Percentiles rank a stretch among this genome's conserved stretches.
Evolutionary conservation across 2,113 vertebrate genomes (phyloP).

Genomic region (Neotoma lepida): DNA sequence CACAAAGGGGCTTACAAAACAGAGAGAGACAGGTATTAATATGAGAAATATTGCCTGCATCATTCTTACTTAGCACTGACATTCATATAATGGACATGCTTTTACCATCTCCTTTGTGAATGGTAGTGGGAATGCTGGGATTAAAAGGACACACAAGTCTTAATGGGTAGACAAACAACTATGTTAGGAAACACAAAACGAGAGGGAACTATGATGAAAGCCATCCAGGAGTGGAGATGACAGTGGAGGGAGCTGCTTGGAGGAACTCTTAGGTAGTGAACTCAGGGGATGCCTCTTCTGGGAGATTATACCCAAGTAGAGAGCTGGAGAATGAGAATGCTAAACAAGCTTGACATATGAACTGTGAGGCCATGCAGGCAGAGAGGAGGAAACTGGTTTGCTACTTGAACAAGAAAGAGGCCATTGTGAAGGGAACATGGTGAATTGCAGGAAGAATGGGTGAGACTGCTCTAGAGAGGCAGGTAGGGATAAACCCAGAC

Average conservation of each 20-base stretch:
- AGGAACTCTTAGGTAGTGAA: background rate
- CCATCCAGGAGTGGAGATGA: background rate
- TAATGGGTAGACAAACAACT: background rate
- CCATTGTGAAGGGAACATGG: background rate
- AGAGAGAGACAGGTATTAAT: background rate
- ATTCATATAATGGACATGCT: background rate
- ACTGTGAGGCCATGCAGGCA: background rate
- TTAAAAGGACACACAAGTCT: background rate
- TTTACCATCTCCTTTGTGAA: background rate
- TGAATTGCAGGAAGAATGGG: accelerated
- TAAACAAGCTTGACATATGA: background rate
- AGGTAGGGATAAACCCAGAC: accelerated
- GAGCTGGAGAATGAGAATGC: background rate
- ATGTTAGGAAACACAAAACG: background rate
- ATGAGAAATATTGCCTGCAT: background rate
- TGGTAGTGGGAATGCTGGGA: background rate
- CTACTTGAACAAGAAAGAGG: background rate
- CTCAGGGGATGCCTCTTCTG: background rate
- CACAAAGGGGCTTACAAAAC: background rate
- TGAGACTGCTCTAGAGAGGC: background rate
- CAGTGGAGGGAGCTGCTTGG: background rate
- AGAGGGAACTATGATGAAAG: background rate
- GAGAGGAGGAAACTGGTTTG: background rate
- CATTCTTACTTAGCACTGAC: background rate
- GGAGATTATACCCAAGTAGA: background rate